Evolutionary conservation across 2,113 vertebrate species (phyloP).

Genomic region (Macrotis lagotis): DNA sequence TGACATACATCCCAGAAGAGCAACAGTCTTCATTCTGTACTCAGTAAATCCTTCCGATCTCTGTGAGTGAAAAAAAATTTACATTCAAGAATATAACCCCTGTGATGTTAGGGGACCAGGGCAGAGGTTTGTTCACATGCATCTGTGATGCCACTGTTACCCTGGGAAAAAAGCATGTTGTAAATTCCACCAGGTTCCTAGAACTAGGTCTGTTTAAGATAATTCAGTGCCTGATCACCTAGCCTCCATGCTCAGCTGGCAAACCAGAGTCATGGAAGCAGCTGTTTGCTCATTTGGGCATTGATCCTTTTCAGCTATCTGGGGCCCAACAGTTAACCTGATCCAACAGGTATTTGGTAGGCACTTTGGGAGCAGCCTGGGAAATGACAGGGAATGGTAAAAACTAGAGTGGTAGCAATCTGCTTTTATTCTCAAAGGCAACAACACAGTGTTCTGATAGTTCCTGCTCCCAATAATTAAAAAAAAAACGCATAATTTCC

Average conservation of each 20-base stretch:
- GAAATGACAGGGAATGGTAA: slow-evolving; percentile 38
- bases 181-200: not conserved
- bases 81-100: not conserved
- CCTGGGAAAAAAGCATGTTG: not conserved
- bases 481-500: slow-evolving; percentile 15
- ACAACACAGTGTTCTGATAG: slow-evolving; percentile 36
- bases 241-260: not conserved
- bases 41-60: not conserved
- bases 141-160: not conserved
- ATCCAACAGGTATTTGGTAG: slow-evolving; percentile 60
- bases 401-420: not conserved
- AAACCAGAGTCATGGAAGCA: slow-evolving; percentile 5
- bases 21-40: not conserved
- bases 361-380: not conserved
- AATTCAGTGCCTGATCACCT: not conserved
- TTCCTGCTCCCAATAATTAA: slow-evolving; percentile 23
- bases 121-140: not conserved
- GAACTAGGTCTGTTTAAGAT: not conserved
- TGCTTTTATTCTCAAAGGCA: slow-evolving; percentile 44
- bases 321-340: slow-evolving; percentile 25
- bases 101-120: not conserved
- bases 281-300: not conserved
- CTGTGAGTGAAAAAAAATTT: slow-evolving; percentile 11
- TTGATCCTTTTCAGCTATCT: slow-evolving; percentile 21
- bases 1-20: not conserved